These are phyloP conservation scores for Philantomba maxwellii DNA, from an alignment of 2,113 vertebrate genomes.

Conservation along the genomic window DNA sequence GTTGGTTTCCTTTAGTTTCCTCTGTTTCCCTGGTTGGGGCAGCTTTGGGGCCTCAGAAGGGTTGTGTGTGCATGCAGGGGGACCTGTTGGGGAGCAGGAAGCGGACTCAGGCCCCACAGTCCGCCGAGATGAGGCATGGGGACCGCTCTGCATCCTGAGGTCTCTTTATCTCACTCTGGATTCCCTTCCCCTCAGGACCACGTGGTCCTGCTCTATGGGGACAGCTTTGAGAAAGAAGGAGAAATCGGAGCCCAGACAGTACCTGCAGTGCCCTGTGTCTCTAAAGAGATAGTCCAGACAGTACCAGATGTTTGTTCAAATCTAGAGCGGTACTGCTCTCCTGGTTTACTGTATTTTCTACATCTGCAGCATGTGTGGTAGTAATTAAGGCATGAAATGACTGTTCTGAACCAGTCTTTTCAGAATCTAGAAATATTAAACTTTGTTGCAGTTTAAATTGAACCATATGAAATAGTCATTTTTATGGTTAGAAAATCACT, in stretches of 20 bases:
- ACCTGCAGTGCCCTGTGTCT: background rate
- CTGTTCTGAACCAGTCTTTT: background rate
- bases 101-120: background rate
- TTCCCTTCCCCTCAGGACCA: background rate
- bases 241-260: background rate
- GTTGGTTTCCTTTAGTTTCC: background rate
- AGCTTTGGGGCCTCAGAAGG: background rate
- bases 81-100: background rate
- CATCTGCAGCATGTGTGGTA: background rate
- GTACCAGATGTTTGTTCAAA: background rate
- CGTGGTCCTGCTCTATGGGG: background rate
- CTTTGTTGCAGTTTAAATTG: background rate
- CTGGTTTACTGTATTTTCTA: background rate
- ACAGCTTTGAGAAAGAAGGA: background rate
- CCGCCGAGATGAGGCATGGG: background rate
- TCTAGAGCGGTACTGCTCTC: background rate
- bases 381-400: background rate
- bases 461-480: background rate
- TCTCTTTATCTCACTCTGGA: background rate
- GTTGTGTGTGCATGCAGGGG: background rate
- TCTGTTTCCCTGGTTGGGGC: background rate
- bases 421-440: background rate
- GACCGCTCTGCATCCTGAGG: background rate
- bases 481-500: background rate
- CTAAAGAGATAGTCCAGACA: background rate